Percentiles rank a stretch among this genome's conserved stretches.
phyloP scores from a whole-genome alignment of 1,140 invertebrate species.

The Palaemon carinicauda region DNA sequence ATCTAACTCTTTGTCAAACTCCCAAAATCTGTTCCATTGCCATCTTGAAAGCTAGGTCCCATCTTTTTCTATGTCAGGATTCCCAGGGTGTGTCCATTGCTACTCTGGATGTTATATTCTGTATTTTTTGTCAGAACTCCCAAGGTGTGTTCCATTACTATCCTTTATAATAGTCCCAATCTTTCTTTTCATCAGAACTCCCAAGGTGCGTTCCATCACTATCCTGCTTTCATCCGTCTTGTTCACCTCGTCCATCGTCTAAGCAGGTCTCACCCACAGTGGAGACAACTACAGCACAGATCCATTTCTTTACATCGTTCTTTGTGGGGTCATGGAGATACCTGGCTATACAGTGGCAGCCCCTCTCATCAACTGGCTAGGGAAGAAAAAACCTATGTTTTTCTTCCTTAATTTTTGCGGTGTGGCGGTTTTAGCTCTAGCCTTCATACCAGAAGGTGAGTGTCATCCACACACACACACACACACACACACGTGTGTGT shows the following conservation, averaged over 20 bases:
- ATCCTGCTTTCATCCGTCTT: constrained; percentile 24
- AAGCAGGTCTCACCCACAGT: constrained; percentile 39
- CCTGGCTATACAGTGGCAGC: constrained; percentile 40
- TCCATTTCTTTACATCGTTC: constrained; percentile 47
- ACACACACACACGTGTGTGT: no score
- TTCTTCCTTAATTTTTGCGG: constrained; percentile 25
- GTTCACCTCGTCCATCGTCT: constrained; percentile 42
- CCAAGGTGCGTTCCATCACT: constrained; percentile 7
- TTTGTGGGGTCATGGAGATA: constrained; percentile 46
- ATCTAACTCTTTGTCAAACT: no score
- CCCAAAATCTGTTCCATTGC: no score
- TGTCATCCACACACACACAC: neutral
- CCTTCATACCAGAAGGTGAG: constrained; percentile 41
- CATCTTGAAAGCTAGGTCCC: no score
- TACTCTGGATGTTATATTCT: no score
- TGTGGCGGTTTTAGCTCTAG: constrained; percentile 18
- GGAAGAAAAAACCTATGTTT: constrained; percentile 14
- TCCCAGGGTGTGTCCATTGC: no score
- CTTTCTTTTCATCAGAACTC: constrained; percentile 11
- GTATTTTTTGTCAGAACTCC: neutral
- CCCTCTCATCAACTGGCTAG: constrained; percentile 33
- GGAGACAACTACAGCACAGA: constrained; percentile 37
- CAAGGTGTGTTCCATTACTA: no score
- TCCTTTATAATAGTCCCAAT: no score
- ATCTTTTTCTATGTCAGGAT: no score